phyloP scores from a whole-genome alignment of 2,113 vertebrate species.

The Lepidothrix coronata region DNA sequence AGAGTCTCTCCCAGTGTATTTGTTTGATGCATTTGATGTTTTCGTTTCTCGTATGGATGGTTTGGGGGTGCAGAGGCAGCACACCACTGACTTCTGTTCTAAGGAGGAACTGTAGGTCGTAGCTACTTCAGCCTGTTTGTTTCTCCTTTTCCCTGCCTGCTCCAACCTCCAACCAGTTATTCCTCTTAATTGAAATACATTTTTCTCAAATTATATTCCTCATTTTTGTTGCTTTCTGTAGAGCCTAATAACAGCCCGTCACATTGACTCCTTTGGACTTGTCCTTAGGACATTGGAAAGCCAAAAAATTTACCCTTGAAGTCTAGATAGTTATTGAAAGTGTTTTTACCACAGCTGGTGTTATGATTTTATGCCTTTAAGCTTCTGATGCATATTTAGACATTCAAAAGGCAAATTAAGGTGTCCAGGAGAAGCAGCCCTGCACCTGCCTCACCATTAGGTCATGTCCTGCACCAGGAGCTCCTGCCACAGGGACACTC shows the following conservation, averaged over 20 bases:
- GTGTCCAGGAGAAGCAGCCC: slow-evolving; percentile 1
- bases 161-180: neutral
- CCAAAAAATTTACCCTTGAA: neutral
- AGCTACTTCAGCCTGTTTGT: neutral
- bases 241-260: neutral
- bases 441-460: neutral
- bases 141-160: neutral
- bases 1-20: neutral
- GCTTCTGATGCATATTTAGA: slow-evolving; percentile 60
- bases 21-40: neutral
- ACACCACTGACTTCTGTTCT: neutral
- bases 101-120: neutral
- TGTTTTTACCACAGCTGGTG: neutral
- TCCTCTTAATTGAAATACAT: neutral
- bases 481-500: neutral
- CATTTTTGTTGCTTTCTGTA: neutral
- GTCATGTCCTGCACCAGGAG: neutral
- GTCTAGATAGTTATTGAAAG: slow-evolving; percentile 37
- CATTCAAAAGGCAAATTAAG: slow-evolving; percentile 6
- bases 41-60: neutral
- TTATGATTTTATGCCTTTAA: slow-evolving; percentile 46
- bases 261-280: neutral
- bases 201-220: slow-evolving; percentile 16
- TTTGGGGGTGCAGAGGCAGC: neutral
- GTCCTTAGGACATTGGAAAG: slow-evolving; percentile 10